phyloP scores from a whole-genome alignment of 2,888 invertebrate species.

The Troilus luridus region DNA sequence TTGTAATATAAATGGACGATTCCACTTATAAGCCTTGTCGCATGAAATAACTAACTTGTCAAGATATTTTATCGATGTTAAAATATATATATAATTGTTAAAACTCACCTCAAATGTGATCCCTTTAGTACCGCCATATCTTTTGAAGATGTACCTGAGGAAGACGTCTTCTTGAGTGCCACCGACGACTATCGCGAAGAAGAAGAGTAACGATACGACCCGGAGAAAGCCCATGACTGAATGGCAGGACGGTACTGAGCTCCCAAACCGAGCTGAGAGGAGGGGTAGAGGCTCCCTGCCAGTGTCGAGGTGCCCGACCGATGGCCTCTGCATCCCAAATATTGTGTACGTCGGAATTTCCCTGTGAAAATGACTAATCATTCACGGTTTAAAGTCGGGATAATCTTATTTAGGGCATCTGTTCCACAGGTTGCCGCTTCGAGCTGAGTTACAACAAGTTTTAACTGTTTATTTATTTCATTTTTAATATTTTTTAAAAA shows the following conservation, averaged over 20 bases:
- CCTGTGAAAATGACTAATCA: not conserved
- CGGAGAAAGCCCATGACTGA: not conserved
- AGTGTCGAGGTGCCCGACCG: not conserved
- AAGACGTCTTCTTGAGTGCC: not conserved
- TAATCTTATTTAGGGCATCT: too few species aligned
- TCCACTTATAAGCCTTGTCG: too few species aligned
- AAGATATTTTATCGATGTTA: too few species aligned
- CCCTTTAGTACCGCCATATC: slow-evolving; percentile 47
- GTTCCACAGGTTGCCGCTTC: too few species aligned
- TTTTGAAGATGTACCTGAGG: slow-evolving; percentile 24
- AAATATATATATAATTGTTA: too few species aligned
- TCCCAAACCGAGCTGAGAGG: not conserved
- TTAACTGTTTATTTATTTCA: too few species aligned
- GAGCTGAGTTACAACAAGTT: too few species aligned
- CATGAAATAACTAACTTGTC: too few species aligned
- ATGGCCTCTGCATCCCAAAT: not conserved
- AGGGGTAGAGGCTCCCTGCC: not conserved
- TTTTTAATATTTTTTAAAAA: too few species aligned
- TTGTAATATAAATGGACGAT: too few species aligned
- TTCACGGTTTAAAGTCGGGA: too few species aligned
- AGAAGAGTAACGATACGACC: not conserved
- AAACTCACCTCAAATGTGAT: slow-evolving; percentile 50
- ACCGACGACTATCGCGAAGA: not conserved
- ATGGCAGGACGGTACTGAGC: not conserved
- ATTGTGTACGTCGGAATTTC: not conserved